Base-by-base conservation (phyloP, 2,113 vertebrate species). In the Seriola dumerili region DNA sequence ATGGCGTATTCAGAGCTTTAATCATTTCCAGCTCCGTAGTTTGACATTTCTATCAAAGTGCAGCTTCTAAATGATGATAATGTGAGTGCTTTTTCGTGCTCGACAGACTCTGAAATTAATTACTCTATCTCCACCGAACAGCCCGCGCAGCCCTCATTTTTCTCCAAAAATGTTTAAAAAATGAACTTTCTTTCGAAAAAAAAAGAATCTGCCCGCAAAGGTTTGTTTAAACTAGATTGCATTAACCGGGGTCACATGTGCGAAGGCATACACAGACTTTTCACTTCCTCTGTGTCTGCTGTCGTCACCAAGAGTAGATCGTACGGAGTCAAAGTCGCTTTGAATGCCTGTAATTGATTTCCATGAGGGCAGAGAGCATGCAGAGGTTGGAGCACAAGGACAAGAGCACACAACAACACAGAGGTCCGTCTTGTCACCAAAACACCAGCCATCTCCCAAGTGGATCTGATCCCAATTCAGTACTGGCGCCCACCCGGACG, bases 41-140 rank as follows among this genome's bases (percentile, higher is more conserved):
- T 92, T 94, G 92, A 94, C 91, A 90, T 93, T 92, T 94, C 85
- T 85, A 90, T 93, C 81, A 89, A 91, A 89, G 90, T 36, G 78
- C 79, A 66, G 83, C 78, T 78, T 90, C 90, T 92, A 91, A 90
- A 93, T 88, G 88, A 93, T 88, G 81, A 90, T 91, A 80, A 93
- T 90, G 81, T 80, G 87, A 85, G 76, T 59, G 79, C 88, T 89
- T 91, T 90, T 90, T 88, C 63, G 58, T 80, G 90, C 90, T 85
- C 76, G 83, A 87, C 83, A 77, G 85, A 83, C 88, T 90, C 84
- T 81, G 71, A 94, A 93, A 93, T 93, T 63, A 91, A 92, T 94
- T 84, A 91, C 86, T 80, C 82, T 78, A 87, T 92, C 88, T 91
- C 65, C 70, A 79, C 72, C 72, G 69, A 75, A 73, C 83, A 90